Conservation (phyloP, 2,888 invertebrate species). For the Xestia rhomboidea region DNA sequence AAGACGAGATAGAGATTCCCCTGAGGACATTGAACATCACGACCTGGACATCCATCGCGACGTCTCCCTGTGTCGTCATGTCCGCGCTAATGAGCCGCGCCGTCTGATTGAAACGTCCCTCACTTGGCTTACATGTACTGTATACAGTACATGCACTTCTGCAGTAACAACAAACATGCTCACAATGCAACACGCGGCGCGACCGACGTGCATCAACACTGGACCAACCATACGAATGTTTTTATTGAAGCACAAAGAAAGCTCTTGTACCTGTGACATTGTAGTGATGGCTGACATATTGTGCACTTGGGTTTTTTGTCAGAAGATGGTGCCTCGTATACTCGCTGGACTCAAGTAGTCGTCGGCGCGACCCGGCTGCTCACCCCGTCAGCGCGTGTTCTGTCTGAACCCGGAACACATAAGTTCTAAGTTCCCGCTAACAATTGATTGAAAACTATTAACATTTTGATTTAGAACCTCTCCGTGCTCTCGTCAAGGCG, state of each 20-base stretch:
- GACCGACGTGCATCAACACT: constrained; percentile 28
- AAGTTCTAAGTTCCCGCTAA: constrained; percentile 23
- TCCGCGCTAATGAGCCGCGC: constrained; percentile 30
- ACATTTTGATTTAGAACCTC: constrained; percentile 51
- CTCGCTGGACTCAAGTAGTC: neutral
- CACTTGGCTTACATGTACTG: neutral
- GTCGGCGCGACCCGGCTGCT: neutral
- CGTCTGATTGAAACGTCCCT: constrained; percentile 25
- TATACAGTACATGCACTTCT: no score
- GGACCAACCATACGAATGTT: constrained; percentile 15
- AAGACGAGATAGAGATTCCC: neutral
- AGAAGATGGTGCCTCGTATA: neutral
- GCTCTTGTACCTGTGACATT: neutral
- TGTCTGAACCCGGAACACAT: constrained; percentile 47
- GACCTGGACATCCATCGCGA: neutral
- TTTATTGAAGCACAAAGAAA: constrained; percentile 13
- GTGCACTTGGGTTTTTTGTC: neutral
- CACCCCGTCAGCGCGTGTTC: neutral
- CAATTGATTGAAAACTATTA: constrained; percentile 55
- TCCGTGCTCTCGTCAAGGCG: constrained; percentile 40
- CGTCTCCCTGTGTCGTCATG: neutral
- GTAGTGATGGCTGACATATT: neutral
- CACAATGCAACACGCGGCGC: constrained; percentile 9
- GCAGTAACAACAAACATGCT: constrained; percentile 1
- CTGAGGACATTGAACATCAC: neutral